Percentiles rank a stretch among this genome's conserved stretches.
Evolutionary conservation across 2,113 vertebrate genomes (phyloP).

Genomic region (Oncorhynchus tshawytscha): DNA sequence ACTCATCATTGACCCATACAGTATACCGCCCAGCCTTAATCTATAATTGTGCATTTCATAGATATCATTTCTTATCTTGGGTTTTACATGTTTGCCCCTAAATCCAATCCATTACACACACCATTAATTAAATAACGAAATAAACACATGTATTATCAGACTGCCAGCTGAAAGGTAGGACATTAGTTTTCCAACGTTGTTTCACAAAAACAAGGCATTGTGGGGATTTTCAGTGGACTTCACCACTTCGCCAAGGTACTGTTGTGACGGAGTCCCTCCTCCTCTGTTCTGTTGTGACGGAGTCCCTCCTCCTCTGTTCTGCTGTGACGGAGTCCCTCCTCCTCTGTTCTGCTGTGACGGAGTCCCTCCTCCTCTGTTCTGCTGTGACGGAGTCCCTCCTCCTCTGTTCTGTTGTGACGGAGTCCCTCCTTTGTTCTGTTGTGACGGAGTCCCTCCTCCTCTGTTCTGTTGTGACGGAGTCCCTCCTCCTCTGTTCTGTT

Average conservation of each 20-base stretch:
- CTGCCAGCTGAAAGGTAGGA: conserved; percentile 21
- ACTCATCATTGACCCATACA: no score
- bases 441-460: no score
- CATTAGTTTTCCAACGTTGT: background rate
- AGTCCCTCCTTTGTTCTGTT: no score
- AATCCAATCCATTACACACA: conserved; percentile 5
- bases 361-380: background rate
- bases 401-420: no score
- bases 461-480: no score
- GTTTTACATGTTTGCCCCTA: background rate
- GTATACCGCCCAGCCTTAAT: no score
- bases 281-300: no score
- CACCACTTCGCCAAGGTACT: conserved; percentile 18
- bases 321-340: no score
- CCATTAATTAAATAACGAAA: background rate
- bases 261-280: background rate
- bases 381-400: conserved; percentile 1
- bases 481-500: no score
- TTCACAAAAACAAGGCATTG: conserved; percentile 49
- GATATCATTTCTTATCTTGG: background rate
- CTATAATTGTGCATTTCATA: background rate
- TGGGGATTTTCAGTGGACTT: background rate
- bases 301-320: no score
- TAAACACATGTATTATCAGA: conserved; percentile 41
- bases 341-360: no score